phyloP scores from a whole-genome alignment of 2,797 vertebrate genomes.

The Prionace glauca region DNA sequence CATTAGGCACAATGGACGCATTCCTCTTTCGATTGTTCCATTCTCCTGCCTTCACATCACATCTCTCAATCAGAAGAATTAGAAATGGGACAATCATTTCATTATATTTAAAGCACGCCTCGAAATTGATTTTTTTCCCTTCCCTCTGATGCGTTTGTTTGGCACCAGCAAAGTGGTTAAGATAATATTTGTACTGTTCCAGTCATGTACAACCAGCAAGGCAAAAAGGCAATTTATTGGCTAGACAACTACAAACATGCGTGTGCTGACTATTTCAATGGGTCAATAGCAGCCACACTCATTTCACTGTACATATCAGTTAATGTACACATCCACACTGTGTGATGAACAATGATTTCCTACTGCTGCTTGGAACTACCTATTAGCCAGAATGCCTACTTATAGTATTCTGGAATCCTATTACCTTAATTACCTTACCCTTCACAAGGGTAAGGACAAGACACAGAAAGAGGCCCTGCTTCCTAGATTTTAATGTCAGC shows the following conservation, averaged over 20 bases:
- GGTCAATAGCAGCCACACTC: constrained; percentile 28
- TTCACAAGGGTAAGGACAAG: constrained; percentile 37
- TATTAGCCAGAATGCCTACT: constrained; percentile 31
- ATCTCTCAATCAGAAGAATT: not conserved
- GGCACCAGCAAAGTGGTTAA: not conserved
- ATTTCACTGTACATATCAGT: constrained; percentile 32
- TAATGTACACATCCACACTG: constrained; percentile 26
- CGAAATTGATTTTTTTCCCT: not conserved
- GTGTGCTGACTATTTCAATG: not conserved
- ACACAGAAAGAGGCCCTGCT: not conserved
- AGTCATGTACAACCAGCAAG: not conserved
- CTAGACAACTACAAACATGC: constrained; percentile 20
- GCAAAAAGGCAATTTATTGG: constrained; percentile 22
- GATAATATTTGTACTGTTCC: not conserved
- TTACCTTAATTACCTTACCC: constrained; percentile 38
- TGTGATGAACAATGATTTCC: constrained; percentile 22
- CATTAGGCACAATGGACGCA: not conserved
- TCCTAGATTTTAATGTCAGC: constrained; percentile 68
- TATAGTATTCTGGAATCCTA: constrained; percentile 35
- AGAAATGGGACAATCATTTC: not conserved
- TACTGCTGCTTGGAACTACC: not conserved
- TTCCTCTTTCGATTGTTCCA: not conserved
- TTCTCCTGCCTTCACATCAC: not conserved
- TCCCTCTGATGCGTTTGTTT: not conserved
- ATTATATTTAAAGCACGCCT: not conserved